These are phyloP conservation scores for Pristionchus japonicus DNA, from an alignment of 2,888 invertebrate species.

Conservation along the genomic window DNA sequence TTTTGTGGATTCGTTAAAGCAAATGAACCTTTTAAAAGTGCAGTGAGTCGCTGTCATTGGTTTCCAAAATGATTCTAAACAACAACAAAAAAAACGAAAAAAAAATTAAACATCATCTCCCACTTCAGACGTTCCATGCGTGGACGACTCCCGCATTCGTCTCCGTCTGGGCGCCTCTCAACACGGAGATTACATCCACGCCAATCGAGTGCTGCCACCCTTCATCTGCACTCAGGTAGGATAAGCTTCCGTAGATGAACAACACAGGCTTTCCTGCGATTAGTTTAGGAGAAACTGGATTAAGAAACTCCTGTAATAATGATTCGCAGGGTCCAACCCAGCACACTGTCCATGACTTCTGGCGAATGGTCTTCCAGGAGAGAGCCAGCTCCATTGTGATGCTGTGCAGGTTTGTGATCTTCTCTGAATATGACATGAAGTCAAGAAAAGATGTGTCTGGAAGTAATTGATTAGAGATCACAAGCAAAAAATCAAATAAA, in stretches of 20 bases:
- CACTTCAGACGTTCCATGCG: slow-evolving; percentile 34
- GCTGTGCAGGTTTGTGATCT: slow-evolving; percentile 57
- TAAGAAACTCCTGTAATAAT: background rate
- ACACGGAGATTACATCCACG: slow-evolving; percentile 46
- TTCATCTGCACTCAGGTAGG: slow-evolving; percentile 47
- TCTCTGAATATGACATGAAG: background rate
- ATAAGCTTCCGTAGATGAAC: too few species aligned
- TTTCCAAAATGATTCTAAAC: too few species aligned
- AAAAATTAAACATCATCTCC: background rate
- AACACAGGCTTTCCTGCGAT: too few species aligned
- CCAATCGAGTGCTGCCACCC: slow-evolving; percentile 12
- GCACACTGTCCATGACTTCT: slow-evolving; percentile 45
- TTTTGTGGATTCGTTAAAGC: background rate
- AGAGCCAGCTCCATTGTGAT: slow-evolving; percentile 57
- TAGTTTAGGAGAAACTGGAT: background rate
- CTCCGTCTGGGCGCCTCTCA: slow-evolving; percentile 34
- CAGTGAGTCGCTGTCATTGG: too few species aligned
- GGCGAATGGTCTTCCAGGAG: slow-evolving; percentile 47
- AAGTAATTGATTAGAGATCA: background rate
- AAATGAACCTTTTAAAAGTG: too few species aligned
- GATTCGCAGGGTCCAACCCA: slow-evolving; percentile 40
- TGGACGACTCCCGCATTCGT: slow-evolving; percentile 36
- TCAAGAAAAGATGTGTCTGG: background rate
- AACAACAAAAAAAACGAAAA: too few species aligned
- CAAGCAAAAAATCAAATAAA: background rate